These are phyloP conservation scores for Porites lutea DNA, from an alignment of 64 coral and sea anemone genomes.

Conservation along the genomic window DNA sequence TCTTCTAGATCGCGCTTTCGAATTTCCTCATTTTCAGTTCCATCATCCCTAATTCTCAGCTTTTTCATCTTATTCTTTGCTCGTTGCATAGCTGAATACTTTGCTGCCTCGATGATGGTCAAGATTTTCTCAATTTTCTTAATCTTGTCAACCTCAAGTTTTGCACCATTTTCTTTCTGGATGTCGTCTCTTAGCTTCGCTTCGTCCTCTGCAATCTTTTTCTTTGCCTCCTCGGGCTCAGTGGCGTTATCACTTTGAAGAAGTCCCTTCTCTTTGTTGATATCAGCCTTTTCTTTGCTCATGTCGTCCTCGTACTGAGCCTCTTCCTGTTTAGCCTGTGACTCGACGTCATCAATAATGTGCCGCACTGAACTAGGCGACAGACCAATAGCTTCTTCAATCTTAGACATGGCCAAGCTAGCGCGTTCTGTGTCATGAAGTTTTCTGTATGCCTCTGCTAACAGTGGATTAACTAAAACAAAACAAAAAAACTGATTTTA, in stretches of 20 bases:
- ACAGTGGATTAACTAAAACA: slow-evolving; percentile 55
- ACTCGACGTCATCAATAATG: slow-evolving; percentile 64
- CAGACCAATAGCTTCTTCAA: slow-evolving; percentile 66
- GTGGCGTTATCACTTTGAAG: slow-evolving; percentile 21
- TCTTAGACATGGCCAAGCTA: slow-evolving; percentile 53
- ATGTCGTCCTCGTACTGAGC: slow-evolving; percentile 43
- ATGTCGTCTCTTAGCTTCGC: slow-evolving; percentile 77
- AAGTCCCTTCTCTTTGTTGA: slow-evolving; percentile 50
- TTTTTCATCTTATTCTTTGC: slow-evolving; percentile 69
- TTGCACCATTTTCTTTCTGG: slow-evolving; percentile 76
- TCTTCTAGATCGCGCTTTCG: slow-evolving; percentile 83
- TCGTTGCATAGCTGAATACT: slow-evolving; percentile 83
- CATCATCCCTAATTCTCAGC: slow-evolving; percentile 52
- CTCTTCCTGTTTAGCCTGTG: slow-evolving; percentile 50
- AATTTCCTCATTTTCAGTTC: slow-evolving; percentile 55
- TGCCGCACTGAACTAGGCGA: slow-evolving; percentile 61
- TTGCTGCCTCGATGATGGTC: slow-evolving; percentile 86
- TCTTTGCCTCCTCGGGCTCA: not conserved
- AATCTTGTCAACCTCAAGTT: slow-evolving; percentile 77
- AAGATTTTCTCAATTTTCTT: slow-evolving; percentile 92
- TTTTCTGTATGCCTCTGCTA: slow-evolving; percentile 44
- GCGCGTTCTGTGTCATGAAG: slow-evolving; percentile 53
- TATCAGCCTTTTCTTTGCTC: slow-evolving; percentile 42
- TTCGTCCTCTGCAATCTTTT: slow-evolving; percentile 77
- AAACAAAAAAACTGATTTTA: not conserved